Evolutionary conservation across 2,797 vertebrate species (phyloP), one percentile per base, ranked within the genome.

Genomic region (Anableps anableps): DNA sequence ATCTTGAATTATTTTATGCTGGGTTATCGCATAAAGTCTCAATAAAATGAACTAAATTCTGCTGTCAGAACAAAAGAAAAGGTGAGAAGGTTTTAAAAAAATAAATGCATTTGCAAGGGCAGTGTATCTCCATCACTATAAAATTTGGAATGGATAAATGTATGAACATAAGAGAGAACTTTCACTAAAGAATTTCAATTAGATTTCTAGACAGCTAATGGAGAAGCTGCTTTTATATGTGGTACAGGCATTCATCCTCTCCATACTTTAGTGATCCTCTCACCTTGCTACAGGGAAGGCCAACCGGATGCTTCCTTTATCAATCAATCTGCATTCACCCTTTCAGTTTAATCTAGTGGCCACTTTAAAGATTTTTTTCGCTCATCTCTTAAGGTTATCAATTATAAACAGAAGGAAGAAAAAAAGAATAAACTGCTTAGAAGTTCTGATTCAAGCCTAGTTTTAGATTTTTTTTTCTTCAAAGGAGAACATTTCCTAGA

Each of bases 201-300:
- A 51, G 31, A 72, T 43, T 4, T 51, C 17, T 50, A n/a, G 19
- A 71, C 17, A 38, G 26, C 26, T 26, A 9, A 34, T 34, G 38
- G 43, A 71, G 34, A 43, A 58, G 64, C 50, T 75, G 66, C 2
- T 8, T 8, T 43, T 16, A 45, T 0, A 81, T 77, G 53, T 41
- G 14, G 38, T 74, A 4, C 41, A 38, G 62, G 16, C 0, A 2
- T 77, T 48, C 29, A 23, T 74, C 45, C 26, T 31, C 0, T 9
- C 72, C 53, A 31, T 13, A n/a, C 43, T 58, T 50, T 62, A 50
- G 45, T 26, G 45, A 72, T 58, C 48, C 0, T 58, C 45, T 76
- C 41, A 70, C 50, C 51, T 77, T 55, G 71, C 60, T 55, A 48
- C 51, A 78, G 38, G 11, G 62, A 82, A 82, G 75, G 60, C 66